Evolutionary conservation across 2,797 vertebrate genomes (phyloP).

Genomic region (Toxotes lorentzi): DNA sequence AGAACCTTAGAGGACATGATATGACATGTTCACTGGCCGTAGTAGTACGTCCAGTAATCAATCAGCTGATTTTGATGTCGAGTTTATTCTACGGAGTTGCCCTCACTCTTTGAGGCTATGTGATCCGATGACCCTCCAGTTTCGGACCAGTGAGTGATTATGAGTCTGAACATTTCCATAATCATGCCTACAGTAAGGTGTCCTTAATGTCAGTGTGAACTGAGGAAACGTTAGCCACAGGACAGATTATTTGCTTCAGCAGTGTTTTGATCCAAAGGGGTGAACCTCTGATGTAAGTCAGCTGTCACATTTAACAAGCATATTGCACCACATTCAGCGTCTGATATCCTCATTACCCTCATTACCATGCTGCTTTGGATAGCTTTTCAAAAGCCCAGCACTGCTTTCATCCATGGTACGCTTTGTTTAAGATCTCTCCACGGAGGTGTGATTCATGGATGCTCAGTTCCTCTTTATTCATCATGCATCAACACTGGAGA

Average conservation of each 20-base stretch:
- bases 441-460: slow-evolving; percentile 66
- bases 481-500: slow-evolving; percentile 47
- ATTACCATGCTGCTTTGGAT: slow-evolving; percentile 69
- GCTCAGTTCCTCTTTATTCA: slow-evolving; percentile 57
- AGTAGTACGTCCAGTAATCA: background rate
- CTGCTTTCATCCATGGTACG: slow-evolving; percentile 68
- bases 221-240: slow-evolving; percentile 1
- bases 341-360: slow-evolving; percentile 75
- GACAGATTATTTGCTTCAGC: slow-evolving; percentile 36
- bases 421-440: slow-evolving; percentile 73
- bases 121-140: background rate
- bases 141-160: background rate
- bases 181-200: slow-evolving; percentile 12
- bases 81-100: background rate
- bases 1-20: background rate
- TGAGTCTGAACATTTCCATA: background rate
- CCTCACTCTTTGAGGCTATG: background rate
- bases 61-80: background rate
- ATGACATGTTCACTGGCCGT: too few relatives aligned
- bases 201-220: slow-evolving; percentile 45
- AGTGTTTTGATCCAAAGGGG: slow-evolving; percentile 39
- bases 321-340: slow-evolving; percentile 56
- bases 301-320: slow-evolving; percentile 70
- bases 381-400: slow-evolving; percentile 67
- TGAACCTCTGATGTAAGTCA: slow-evolving; percentile 69